These are phyloP conservation scores for Abrostola tripartita DNA, from an alignment of 2,888 invertebrate genomes.

Conservation along the genomic window DNA sequence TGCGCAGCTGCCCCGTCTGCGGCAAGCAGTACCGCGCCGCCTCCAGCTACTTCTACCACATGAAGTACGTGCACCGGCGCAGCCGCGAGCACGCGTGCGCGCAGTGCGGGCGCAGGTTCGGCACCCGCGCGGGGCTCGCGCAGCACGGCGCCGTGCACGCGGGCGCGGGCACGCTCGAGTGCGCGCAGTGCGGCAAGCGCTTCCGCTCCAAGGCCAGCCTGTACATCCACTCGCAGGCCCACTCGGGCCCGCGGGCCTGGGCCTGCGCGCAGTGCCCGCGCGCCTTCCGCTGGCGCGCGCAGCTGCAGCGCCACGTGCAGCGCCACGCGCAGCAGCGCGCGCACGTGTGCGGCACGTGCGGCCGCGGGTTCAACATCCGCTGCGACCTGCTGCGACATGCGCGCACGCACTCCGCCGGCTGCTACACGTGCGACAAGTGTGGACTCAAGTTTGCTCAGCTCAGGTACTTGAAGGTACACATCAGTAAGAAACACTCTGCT, in stretches of 20 bases:
- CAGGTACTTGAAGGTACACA: conserved; percentile 86
- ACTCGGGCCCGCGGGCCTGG: conserved; percentile 48
- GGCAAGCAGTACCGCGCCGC: conserved; percentile 81
- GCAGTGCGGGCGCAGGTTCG: conserved; percentile 82
- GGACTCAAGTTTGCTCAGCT: conserved; percentile 81
- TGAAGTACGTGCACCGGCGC: conserved; percentile 82
- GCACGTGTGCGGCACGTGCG: conserved; percentile 82
- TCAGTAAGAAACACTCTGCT: conserved; percentile 67
- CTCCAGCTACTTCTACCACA: conserved; percentile 86
- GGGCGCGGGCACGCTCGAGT: conserved; percentile 76
- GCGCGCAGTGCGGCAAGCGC: conserved; percentile 81
- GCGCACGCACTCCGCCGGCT: conserved; percentile 80
- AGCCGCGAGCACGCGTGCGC: conserved; percentile 82
- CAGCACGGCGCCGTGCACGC: conserved; percentile 83
- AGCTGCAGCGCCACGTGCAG: conserved; percentile 77
- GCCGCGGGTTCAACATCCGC: conserved; percentile 81
- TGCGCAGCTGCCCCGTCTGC: conserved; percentile 83
- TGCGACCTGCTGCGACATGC: conserved; percentile 84
- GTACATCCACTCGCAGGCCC: conserved; percentile 85
- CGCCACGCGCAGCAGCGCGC: conserved; percentile 76
- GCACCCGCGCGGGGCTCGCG: conserved; percentile 77
- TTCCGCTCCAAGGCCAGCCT: conserved; percentile 83
- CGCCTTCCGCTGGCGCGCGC: conserved; percentile 83
- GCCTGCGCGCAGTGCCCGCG: conserved; percentile 71
- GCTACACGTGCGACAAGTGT: conserved; percentile 81